phyloP scores from a whole-genome alignment of 2,797 vertebrate genomes.

The Aselliscus stoliczkanus region DNA sequence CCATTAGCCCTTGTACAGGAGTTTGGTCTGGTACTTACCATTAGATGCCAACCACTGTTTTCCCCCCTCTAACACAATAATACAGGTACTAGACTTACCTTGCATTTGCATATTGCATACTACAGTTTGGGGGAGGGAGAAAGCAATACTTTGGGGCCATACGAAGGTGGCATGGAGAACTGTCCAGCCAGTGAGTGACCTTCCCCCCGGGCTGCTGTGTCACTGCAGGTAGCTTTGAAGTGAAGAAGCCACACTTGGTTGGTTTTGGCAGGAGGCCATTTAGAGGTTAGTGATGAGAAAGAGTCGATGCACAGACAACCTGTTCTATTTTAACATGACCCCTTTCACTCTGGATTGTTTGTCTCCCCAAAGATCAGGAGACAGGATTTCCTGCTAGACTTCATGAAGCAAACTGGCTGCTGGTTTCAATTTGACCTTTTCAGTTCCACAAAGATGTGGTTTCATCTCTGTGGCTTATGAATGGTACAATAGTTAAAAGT shows the following conservation, averaged over 20 bases:
- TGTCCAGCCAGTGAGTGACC: constrained; percentile 1
- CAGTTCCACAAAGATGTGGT: neutral
- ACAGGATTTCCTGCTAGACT: neutral
- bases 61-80: neutral
- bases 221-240: constrained; percentile 42
- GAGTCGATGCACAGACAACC: neutral
- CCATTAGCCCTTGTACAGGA: neutral
- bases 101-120: neutral
- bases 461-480: constrained; percentile 30
- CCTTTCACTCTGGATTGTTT: constrained; percentile 36
- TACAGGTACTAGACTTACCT: neutral
- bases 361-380: constrained; percentile 51
- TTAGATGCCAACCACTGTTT: neutral
- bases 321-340: constrained; percentile 67
- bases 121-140: neutral
- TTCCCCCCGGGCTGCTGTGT: constrained; percentile 33
- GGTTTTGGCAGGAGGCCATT: constrained; percentile 52
- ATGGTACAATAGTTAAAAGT: neutral
- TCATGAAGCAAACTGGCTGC: constrained; percentile 13
- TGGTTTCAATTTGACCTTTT: constrained; percentile 43
- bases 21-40: neutral
- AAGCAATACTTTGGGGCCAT: neutral
- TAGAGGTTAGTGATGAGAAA: constrained; percentile 39
- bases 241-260: constrained; percentile 42
- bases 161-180: neutral